Percentiles rank a stretch among this genome's conserved stretches.
phyloP scores from a whole-genome alignment of 2,113 vertebrate species.

The Podarcis cretensis region DNA sequence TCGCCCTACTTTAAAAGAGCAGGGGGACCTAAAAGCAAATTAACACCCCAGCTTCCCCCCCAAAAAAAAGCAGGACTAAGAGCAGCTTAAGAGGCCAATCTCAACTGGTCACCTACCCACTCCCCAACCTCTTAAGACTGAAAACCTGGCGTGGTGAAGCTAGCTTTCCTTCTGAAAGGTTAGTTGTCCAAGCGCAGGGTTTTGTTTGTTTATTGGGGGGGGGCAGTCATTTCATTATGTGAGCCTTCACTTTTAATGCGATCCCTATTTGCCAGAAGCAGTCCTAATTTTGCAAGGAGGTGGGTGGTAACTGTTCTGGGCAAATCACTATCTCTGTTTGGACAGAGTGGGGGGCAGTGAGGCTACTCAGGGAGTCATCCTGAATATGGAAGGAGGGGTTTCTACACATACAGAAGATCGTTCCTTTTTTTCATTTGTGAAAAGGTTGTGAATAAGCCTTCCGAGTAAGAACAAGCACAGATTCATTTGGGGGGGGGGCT shows the following conservation, averaged over 20 bases:
- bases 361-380: not conserved
- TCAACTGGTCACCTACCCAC: too few species aligned
- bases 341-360: not conserved
- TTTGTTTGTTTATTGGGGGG: not conserved
- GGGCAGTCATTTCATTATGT: not conserved
- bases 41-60: too few species aligned
- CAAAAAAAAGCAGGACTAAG: too few species aligned
- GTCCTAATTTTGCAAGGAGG: not conserved
- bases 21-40: too few species aligned
- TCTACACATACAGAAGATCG: not conserved
- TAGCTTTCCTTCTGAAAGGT: not conserved
- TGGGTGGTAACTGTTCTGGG: not conserved
- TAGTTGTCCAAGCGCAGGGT: not conserved
- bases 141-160: not conserved
- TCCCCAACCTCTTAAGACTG: not conserved
- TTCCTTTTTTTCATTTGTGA: not conserved
- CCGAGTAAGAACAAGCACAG: not conserved
- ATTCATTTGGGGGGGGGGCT: too few species aligned
- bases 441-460: not conserved
- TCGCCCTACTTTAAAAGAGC: too few species aligned
- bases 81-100: too few species aligned
- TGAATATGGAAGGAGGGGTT: not conserved
- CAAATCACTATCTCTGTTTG: not conserved
- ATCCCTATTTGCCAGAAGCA: not conserved
- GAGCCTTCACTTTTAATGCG: not conserved